Percentiles rank a stretch among this genome's conserved stretches.
phyloP scores from a whole-genome alignment of 2,888 invertebrate genomes.

The Drosophila prolongata region DNA sequence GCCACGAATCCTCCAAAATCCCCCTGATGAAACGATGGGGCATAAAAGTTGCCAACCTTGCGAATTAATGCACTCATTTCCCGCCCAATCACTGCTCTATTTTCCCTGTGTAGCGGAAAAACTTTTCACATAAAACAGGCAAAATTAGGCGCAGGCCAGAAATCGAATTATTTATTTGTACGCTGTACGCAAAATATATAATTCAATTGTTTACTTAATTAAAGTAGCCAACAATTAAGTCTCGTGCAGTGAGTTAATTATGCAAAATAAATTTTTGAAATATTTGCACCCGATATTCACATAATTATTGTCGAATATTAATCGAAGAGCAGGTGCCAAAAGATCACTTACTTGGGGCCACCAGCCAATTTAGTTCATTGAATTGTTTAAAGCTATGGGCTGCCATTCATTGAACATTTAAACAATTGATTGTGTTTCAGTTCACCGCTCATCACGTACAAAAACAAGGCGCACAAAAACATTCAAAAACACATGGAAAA shows the following conservation, averaged over 20 bases:
- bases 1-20: constrained; percentile 5
- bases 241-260: constrained; percentile 13
- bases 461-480: constrained; percentile 2
- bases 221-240: constrained; percentile 3
- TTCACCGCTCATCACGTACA: constrained; percentile 19
- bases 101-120: constrained; percentile 1
- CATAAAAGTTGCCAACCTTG: constrained; percentile 32
- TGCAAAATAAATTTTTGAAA: not conserved
- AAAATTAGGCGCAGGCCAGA: not conserved
- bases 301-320: not conserved
- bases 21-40: not conserved
- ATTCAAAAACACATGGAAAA: constrained; percentile 3
- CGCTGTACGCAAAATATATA: constrained; percentile 7
- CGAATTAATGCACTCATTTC: constrained; percentile 41
- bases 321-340: not conserved
- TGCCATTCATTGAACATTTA: constrained; percentile 15
- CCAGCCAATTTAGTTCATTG: constrained; percentile 4
- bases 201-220: constrained; percentile 26
- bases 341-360: constrained; percentile 10
- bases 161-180: constrained; percentile 39
- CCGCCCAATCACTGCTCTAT: constrained; percentile 14
- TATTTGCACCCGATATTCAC: constrained; percentile 13
- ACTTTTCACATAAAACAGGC: constrained; percentile 23
- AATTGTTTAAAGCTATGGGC: not conserved
- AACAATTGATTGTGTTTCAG: constrained; percentile 10